A percentile compares a stretch with the other conserved stretches of the same genome.
Conservation (phyloP, 2,797 vertebrate species). For the Lycodopsis pacificus region DNA sequence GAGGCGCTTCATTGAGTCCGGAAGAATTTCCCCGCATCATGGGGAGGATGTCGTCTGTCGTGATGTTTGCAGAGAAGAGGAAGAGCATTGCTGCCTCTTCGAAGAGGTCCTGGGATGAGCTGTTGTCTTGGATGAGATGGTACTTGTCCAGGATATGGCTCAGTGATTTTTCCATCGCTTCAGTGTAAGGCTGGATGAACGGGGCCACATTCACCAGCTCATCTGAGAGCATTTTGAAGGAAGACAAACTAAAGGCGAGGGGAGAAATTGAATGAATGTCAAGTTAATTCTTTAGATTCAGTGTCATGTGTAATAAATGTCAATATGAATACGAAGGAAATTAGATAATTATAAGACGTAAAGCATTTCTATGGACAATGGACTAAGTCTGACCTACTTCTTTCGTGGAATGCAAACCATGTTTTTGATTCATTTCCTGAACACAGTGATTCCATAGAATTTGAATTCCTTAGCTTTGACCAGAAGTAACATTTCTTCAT, state of each 20-base stretch:
- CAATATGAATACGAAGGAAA: neutral
- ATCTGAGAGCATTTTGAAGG: conserved; percentile 60
- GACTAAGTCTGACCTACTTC: neutral
- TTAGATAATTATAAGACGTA: neutral
- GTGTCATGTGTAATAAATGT: neutral
- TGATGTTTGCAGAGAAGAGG: conserved; percentile 74
- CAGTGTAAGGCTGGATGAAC: conserved; percentile 46
- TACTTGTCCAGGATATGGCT: conserved; percentile 66
- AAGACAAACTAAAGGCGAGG: conserved; percentile 65
- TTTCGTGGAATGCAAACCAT: neutral
- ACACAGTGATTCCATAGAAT: conserved; percentile 22
- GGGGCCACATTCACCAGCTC: conserved; percentile 54
- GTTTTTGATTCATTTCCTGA: conserved; percentile 14
- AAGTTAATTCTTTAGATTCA: neutral
- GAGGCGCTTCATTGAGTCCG: conserved; percentile 11
- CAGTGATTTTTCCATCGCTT: conserved; percentile 60
- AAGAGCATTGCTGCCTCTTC: conserved; percentile 64
- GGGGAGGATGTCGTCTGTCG: conserved; percentile 50
- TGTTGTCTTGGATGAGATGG: conserved; percentile 41
- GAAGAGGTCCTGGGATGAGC: conserved; percentile 52
- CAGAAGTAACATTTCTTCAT: conserved; percentile 42
- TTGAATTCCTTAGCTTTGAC: conserved; percentile 35
- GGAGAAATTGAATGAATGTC: conserved; percentile 34
- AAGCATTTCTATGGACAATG: neutral
- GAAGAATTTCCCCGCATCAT: conserved; percentile 49